These are phyloP conservation scores for Lampris incognitus DNA, from an alignment of 2,113 vertebrate species.

Conservation along the genomic window DNA sequence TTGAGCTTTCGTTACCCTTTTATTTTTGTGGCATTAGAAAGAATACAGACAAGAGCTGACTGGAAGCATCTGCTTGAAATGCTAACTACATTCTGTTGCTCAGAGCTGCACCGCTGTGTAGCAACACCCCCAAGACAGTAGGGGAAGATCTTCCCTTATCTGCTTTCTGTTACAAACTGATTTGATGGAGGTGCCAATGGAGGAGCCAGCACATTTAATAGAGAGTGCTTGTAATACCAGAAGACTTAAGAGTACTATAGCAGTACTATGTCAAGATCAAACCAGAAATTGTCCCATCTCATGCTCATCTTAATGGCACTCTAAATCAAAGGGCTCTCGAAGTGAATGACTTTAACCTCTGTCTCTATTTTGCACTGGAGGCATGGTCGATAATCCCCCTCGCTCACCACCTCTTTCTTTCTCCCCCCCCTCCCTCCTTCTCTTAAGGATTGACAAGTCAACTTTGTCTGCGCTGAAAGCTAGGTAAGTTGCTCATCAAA, in stretches of 20 bases:
- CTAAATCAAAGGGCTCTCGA: conserved; percentile 11
- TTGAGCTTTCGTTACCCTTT: neutral
- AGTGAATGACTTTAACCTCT: neutral
- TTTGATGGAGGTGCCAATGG: neutral
- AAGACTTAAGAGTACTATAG: neutral
- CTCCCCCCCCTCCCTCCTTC: neutral
- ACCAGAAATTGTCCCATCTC: neutral
- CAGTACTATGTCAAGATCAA: too few species aligned
- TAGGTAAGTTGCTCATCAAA: conserved; percentile 56
- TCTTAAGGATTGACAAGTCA: conserved; percentile 73
- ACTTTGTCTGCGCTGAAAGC: conserved; percentile 64
- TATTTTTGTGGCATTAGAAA: neutral
- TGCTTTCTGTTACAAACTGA: neutral
- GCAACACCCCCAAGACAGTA: too few species aligned
- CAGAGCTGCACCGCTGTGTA: neutral
- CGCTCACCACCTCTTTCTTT: conserved; percentile 15
- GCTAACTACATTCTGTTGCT: neutral
- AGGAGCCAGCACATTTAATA: neutral
- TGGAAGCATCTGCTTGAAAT: too few species aligned
- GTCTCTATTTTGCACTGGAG: conserved; percentile 6
- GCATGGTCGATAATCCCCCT: conserved; percentile 37
- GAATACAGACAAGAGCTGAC: too few species aligned
- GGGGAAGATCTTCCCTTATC: too few species aligned
- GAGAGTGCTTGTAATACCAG: neutral
- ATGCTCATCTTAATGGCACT: neutral